Evolutionary conservation across 2,113 vertebrate species (phyloP).

Genomic region (Paramormyrops kingsleyae): DNA sequence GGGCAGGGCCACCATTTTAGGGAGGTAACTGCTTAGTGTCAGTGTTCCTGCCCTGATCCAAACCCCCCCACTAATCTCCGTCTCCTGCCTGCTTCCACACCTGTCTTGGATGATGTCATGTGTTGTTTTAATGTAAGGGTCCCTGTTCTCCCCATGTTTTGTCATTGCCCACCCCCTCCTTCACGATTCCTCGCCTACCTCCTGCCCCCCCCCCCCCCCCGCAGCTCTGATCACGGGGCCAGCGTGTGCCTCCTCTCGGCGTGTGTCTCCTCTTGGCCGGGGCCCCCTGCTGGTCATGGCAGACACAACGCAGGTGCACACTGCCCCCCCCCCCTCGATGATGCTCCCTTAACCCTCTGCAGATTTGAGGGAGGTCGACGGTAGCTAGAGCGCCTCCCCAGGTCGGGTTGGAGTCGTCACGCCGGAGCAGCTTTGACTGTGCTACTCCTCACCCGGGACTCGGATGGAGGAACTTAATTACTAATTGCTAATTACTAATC

Average conservation of each 20-base stretch:
- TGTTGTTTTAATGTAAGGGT: neutral
- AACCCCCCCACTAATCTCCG: neutral
- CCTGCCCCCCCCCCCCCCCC: neutral
- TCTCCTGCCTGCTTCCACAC: neutral
- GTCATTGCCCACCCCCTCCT: neutral
- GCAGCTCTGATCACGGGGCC: neutral
- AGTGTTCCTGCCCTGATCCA: neutral
- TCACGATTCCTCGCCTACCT: neutral
- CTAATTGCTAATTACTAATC: neutral
- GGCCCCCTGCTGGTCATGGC: neutral
- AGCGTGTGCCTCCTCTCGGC: neutral
- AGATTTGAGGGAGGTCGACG: neutral
- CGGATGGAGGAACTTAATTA: conserved; percentile 1
- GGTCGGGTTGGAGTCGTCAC: neutral
- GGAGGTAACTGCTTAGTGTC: neutral
- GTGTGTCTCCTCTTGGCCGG: too few relatives aligned
- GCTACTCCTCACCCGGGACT: neutral
- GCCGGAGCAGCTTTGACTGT: neutral
- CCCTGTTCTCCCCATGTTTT: neutral
- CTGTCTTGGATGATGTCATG: neutral
- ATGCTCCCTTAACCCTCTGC: neutral
- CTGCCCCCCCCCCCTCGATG: neutral
- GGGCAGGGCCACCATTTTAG: neutral
- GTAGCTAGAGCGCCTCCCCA: neutral
- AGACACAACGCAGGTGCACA: neutral